A percentile compares a stretch with the other conserved stretches of the same genome.
Conservation (phyloP, 2,888 invertebrate species). For the Drosophila niveifrons region DNA sequence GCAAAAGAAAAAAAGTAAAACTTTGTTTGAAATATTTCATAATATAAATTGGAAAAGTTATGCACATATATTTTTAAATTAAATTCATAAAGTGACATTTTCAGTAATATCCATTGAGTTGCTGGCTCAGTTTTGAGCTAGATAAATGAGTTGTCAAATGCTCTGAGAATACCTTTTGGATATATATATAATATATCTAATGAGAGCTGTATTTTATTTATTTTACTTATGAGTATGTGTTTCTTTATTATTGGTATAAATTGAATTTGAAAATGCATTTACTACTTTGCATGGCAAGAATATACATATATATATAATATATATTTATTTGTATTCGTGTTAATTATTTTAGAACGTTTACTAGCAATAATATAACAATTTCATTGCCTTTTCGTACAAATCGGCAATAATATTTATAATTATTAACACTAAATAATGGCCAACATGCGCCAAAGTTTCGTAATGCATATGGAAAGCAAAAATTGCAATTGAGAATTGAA, state of each 20-base stretch:
- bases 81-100: neutral
- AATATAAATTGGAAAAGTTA: conserved; percentile 10
- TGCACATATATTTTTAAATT: conserved; percentile 2
- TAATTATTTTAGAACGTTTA: conserved; percentile 51
- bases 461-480: conserved; percentile 32
- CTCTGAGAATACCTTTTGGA: neutral
- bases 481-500: conserved; percentile 43
- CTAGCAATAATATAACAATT: conserved; percentile 35
- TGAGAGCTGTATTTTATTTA: neutral
- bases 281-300: conserved; percentile 3
- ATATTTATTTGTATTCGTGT: conserved; percentile 39
- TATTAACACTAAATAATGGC: conserved; percentile 41
- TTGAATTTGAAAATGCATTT: conserved; percentile 32
- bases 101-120: conserved; percentile 11
- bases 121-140: neutral
- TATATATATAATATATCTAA: neutral
- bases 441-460: conserved; percentile 49
- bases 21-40: neutral
- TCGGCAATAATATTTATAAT: conserved; percentile 44
- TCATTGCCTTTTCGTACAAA: conserved; percentile 34
- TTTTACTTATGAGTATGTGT: neutral
- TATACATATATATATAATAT: conserved; percentile 32
- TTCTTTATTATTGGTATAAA: conserved; percentile 17
- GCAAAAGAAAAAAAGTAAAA: neutral
- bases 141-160: conserved; percentile 9